Evolutionary conservation across 2,888 invertebrate genomes (phyloP).

Genomic region (Trilocha varians): DNA sequence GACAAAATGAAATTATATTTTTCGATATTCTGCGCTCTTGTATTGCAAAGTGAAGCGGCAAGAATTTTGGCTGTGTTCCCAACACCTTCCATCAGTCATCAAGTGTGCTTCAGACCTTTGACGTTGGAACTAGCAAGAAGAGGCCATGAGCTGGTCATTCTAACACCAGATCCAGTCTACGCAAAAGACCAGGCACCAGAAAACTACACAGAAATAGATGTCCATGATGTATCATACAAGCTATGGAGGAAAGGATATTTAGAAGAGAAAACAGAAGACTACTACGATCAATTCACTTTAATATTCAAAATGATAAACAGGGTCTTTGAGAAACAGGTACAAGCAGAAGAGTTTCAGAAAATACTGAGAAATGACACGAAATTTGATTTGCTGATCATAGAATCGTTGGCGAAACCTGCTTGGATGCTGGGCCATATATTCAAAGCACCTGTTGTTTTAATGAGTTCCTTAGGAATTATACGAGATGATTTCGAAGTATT

Average conservation of each 20-base stretch:
- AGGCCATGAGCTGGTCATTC: conserved; percentile 47
- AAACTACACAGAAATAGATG: conserved; percentile 47
- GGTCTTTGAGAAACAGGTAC: conserved; percentile 17
- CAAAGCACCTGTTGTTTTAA: conserved; percentile 21
- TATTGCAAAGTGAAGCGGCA: conserved; percentile 16
- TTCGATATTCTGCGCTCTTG: not conserved
- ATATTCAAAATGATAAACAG: conserved; percentile 2
- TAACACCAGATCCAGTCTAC: conserved; percentile 43
- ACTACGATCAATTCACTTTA: conserved; percentile 9
- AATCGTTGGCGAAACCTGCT: conserved; percentile 14
- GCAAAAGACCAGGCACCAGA: conserved; percentile 18
- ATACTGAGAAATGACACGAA: conserved; percentile 11
- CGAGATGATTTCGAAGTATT: conserved; percentile 15
- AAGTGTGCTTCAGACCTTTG: conserved; percentile 39
- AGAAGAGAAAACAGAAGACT: conserved; percentile 10
- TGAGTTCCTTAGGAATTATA: conserved; percentile 25
- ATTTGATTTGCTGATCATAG: conserved; percentile 19
- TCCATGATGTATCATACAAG: conserved; percentile 28
- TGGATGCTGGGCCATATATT: conserved; percentile 17
- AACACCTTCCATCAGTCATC: conserved; percentile 49
- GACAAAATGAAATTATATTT: not conserved
- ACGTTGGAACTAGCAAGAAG: conserved; percentile 38
- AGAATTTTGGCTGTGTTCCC: conserved; percentile 43
- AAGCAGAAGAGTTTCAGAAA: conserved; percentile 15
- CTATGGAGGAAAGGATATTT: conserved; percentile 15